Conservation (phyloP, 2,113 vertebrate species). For the Brienomyrus brachyistius region DNA sequence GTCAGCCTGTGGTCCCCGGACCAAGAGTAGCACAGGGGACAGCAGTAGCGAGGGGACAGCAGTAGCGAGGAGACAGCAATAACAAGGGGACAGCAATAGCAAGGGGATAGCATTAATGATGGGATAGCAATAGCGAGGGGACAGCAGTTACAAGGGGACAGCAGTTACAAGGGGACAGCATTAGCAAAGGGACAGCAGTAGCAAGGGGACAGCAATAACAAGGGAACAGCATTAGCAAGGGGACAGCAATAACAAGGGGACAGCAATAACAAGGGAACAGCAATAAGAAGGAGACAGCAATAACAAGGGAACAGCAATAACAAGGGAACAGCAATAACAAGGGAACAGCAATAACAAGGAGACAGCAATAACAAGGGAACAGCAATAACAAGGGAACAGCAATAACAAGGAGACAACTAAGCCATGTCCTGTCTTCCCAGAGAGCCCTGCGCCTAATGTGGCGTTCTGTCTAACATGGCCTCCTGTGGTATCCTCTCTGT, state of each 20-base stretch:
- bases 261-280: neutral
- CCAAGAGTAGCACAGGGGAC: constrained; percentile 19
- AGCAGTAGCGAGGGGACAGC: too few relatives aligned
- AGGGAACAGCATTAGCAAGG: neutral
- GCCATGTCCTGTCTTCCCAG: constrained; percentile 6
- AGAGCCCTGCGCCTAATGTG: neutral
- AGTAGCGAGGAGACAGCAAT: too few relatives aligned
- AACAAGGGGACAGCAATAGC: neutral
- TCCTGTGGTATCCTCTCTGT: constrained; percentile 5
- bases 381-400: too few relatives aligned
- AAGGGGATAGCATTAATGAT: neutral
- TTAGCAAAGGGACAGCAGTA: neutral
- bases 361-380: neutral
- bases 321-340: neutral
- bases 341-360: neutral
- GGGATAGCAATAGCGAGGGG: neutral
- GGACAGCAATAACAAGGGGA: neutral
- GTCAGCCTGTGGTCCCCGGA: constrained; percentile 47
- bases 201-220: neutral
- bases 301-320: neutral
- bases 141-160: neutral
- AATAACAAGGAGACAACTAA: neutral
- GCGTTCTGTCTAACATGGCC: neutral
- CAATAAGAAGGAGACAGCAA: too few relatives aligned
- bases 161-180: neutral